These are phyloP conservation scores for Trissolcus japonicus DNA, from an alignment of 2,888 invertebrate genomes.

Conservation along the genomic window DNA sequence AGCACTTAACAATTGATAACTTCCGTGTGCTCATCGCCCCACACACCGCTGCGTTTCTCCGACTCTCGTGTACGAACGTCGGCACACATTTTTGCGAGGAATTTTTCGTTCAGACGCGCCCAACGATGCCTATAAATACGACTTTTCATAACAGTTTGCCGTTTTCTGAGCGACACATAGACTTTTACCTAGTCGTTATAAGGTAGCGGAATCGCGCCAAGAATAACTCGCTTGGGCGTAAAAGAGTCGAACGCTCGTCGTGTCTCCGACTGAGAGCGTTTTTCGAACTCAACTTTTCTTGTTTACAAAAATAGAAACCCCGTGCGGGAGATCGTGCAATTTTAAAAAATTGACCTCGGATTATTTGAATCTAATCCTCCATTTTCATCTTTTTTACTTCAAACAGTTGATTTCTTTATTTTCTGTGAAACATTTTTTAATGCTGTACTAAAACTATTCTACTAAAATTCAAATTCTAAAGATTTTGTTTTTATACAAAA, in stretches of 20 bases:
- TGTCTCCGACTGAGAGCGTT: not conserved
- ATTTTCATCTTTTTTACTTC: not conserved
- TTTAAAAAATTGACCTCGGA: not conserved
- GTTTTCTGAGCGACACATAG: slow-evolving; percentile 26
- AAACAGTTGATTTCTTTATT: not conserved
- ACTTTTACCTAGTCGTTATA: slow-evolving; percentile 44
- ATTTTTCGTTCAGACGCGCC: not conserved
- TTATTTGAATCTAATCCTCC: not conserved
- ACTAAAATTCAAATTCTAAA: too few relatives aligned
- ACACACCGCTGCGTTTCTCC: slow-evolving; percentile 6
- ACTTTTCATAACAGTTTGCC: slow-evolving; percentile 41
- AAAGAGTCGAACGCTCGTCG: not conserved
- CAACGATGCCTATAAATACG: slow-evolving; percentile 45
- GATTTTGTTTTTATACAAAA: too few relatives aligned
- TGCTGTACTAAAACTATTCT: too few relatives aligned
- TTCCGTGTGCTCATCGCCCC: slow-evolving; percentile 29
- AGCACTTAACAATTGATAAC: slow-evolving; percentile 18
- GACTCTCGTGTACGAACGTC: not conserved
- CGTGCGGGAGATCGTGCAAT: slow-evolving; percentile 1
- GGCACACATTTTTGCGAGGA: slow-evolving; percentile 3
- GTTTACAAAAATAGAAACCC: not conserved
- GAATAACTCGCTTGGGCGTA: slow-evolving; percentile 29
- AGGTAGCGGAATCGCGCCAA: slow-evolving; percentile 43
- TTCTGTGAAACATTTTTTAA: too few relatives aligned
- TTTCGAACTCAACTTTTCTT: slow-evolving; percentile 6